Base-by-base conservation (phyloP, 2,113 vertebrate genomes). In the Onychostruthus taczanowskii region DNA sequence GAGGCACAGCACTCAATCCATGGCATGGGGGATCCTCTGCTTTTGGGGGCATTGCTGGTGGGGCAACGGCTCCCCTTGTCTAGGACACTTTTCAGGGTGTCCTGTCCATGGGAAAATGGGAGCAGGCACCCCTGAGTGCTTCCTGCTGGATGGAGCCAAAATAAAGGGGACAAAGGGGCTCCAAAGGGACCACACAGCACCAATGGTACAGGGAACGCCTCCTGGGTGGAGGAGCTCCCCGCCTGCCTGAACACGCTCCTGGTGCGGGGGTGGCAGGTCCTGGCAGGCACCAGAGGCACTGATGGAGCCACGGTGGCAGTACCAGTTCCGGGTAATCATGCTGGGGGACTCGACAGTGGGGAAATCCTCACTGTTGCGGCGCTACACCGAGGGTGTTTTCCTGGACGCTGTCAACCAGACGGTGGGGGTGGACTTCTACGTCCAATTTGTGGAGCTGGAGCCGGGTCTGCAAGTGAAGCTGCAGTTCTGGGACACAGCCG, bases 401-500 rank as follows among this genome's bases (percentile, higher is more conserved):
- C 85, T 98, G 73, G 98, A 99, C 2, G 76, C 97, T 31, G 83
- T 98, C 75, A 98, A 98, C 59, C 97, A 98, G 96, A 99, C 98
- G 0, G 98, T 99, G 33, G 98, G 98, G 8, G 98, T 99, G 75
- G 98, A 99, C 72, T 99, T 99, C 93, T 98, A 98, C 2, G 98
- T 98, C 22, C 98, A 98, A 93, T 98, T 98, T 24, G 97, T 99
- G 97, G 98, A 99, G 94, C 97, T 98, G 90, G 98, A 98, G 83
- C 98, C 97, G 0, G 98, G 98, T 7, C 95, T 98, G 37, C 87
- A 86, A 28, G 95, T 99, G 87, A 99, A 99, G 96, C 96, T 99
- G 89, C 98, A 99, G 96, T 99, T 99, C 96, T 99, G 99, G 98
- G 98, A 99, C 95, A 99, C 98, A 2, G 98, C 98, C 0, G 99